A percentile compares a stretch with the other conserved stretches of the same genome.
Conservation (phyloP, 2,113 vertebrate species). For the rabbit (Oryctolagus cuniculus) region mOryCun1.1 NC_091435.1:40132501-40133000, state of each 20-base stretch:
- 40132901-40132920: not conserved
- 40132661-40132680: not conserved
- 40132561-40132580: not conserved
- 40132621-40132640: not conserved
- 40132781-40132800: conserved; percentile 2
- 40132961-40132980: no score
- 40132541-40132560: not conserved
- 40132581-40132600: no score
- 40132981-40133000: no score
- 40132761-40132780: not conserved
- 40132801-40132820: not conserved
- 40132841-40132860: not conserved
- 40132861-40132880: not conserved
- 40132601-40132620: not conserved
- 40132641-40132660: not conserved
- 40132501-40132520: not conserved
- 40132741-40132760: not conserved
- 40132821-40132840: not conserved
- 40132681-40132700: not conserved
- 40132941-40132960: no score
- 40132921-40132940: not conserved
- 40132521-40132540: not conserved
- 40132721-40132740: not conserved
- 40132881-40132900: not conserved
- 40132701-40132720: not conserved